Percentiles rank a stretch among this genome's conserved stretches.
phyloP scores from a whole-genome alignment of 2,113 vertebrate species.

The Heterotilapia buettikoferi region DNA sequence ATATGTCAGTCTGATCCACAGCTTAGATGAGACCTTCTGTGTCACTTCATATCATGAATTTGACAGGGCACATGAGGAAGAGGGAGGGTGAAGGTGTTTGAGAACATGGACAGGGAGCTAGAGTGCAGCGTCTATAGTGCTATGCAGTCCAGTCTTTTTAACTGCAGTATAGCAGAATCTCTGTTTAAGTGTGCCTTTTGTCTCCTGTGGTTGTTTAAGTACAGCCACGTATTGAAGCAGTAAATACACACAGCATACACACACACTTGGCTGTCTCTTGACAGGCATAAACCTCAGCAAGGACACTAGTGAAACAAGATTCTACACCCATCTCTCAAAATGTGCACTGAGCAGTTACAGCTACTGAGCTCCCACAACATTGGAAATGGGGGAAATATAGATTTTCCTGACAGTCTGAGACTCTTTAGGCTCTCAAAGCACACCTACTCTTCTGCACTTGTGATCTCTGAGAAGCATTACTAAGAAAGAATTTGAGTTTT shows the following conservation, averaged over 20 bases:
- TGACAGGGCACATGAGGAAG: not conserved
- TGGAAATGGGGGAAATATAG: not conserved
- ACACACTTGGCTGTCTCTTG: not conserved
- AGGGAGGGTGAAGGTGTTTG: not conserved
- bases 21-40: conserved; percentile 13
- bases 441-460: not conserved
- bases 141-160: not conserved
- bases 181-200: not conserved
- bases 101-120: not conserved
- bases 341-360: not conserved
- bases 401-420: not conserved
- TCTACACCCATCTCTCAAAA: not conserved
- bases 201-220: not conserved
- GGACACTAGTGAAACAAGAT: conserved; percentile 26
- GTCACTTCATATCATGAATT: not conserved
- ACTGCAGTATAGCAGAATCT: not conserved
- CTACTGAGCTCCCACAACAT: conserved; percentile 8
- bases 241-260: not conserved
- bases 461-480: not conserved
- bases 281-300: conserved; percentile 22
- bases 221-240: not conserved
- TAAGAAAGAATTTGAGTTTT: not conserved
- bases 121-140: not conserved
- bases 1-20: conserved; percentile 23
- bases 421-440: not conserved